Base-by-base conservation (phyloP, 2,113 vertebrate species). In the Girardinichthys multiradiatus region DNA sequence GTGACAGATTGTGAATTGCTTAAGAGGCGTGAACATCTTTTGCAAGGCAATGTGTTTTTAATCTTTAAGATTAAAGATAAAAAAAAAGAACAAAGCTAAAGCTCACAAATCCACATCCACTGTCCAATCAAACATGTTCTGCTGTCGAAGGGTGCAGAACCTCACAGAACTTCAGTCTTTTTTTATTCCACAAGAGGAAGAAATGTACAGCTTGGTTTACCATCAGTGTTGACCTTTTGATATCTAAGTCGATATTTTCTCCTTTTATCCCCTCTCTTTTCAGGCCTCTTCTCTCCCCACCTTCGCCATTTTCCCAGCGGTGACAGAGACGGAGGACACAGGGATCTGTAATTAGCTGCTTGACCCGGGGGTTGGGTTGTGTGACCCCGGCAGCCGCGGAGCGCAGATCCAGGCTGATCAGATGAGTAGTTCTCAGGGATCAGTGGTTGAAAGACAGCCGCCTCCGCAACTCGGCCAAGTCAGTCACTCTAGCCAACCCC, bases 381-480 rank as follows among this genome's bases (percentile, higher is more conserved):
- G 81, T 86, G 87, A 90, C 90, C 90, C 92, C 81, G 58, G 93
- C 94, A 91, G 94, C 87, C 94, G 93, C 81, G 94, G 89, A 94
- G 90, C 91, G 91, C 85, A 75, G 79, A 83, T 92, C 87, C 80
- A 78, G 86, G 60, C 93, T 94, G 94, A 96, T 93, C 93, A 88
- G 94, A 94, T 94, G 95, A 94, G 94, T 94, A 92, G 91, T 95
- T 94, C 93, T 92, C 89, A 89, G 90, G 93, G 94, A 95, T 94
- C 94, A 92, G 92, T 90, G 90, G 92, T 86, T 95, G 95, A 96
- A 96, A 94, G 94, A 39, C 94, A 95, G 94, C 94, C 92, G 90
- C 85, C 75, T 64, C 73, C 19, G 86, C 85, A 86, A 90, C 94
- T 93, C 91, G 90, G 95, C 95, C 94, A 95, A 95, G 92, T 92